Evolutionary conservation across 2,888 invertebrate species (phyloP), one percentile per base, ranked within the genome.

Genomic region (Campoplex nolae): DNA sequence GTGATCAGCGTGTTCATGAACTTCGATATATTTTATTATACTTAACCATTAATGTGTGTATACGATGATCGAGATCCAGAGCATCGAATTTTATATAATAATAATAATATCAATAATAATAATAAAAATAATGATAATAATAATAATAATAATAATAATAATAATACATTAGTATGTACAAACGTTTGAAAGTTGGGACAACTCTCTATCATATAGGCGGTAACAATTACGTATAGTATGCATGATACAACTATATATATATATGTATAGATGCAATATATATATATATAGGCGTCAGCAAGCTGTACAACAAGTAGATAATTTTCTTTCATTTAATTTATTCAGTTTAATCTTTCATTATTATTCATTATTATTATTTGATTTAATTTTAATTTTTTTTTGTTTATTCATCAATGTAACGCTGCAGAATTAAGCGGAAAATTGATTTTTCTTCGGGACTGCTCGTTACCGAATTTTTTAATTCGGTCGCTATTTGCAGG

Each of bases 291-390:
- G 80, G 75, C 83, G 76, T 77, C 77, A 73, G 83, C 86, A 86
- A 86, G 86, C 86, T 86, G 86, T 86, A 86, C 86, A 86, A 86
- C 86, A 74, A 83, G 67, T 74, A 86, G 56, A 54, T 70, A 68
- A 77, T 13, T 70, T 84, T 71, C 28, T 79, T 65, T 77, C 71
- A 70, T 71, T 65, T 78, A 28, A 28, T 28, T 58, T 28, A 51
- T 77, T 65, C 1, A 42, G 9, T 42, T 58, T 85, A 23, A 77
- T 42, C 73, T 56, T 68, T 79, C 7, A 70, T 75, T 73, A 68
- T 58, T 58, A 23, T 23, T 23, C 23, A 70, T 77, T 54, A 68
- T 38, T 67, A 45, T 73, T 35, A 56, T 38, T 73, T 51, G 13
- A 79, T 70, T 70, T 23, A 23, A 23, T 23, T 56, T 70, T 58